Evolutionary conservation across 2,888 invertebrate species (phyloP).

Genomic region (Azorinus chamasolen): DNA sequence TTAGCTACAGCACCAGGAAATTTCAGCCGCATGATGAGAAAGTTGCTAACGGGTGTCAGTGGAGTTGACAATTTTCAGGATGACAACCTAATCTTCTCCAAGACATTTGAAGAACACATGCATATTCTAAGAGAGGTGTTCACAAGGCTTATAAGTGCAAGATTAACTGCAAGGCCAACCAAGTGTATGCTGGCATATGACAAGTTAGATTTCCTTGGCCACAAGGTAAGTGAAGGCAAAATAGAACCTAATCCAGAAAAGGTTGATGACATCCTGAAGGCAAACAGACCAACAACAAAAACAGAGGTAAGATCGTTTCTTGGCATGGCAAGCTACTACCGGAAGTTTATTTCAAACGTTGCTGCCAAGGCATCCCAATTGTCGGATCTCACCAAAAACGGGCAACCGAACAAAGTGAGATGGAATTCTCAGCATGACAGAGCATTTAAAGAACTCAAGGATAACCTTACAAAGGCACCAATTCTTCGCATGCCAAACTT

Average conservation of each 20-base stretch:
- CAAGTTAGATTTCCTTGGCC: conserved; percentile 30
- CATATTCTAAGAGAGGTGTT: conserved; percentile 39
- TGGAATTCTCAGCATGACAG: no score
- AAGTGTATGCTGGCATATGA: conserved; percentile 29
- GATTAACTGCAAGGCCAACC: conserved; percentile 52
- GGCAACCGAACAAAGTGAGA: conserved; percentile 15
- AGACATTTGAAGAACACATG: conserved; percentile 55
- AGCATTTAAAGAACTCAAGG: no score
- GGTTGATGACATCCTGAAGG: conserved; percentile 21
- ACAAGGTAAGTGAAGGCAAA: conserved; percentile 23
- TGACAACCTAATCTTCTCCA: conserved; percentile 48
- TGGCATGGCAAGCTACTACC: conserved; percentile 43
- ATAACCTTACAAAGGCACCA: no score
- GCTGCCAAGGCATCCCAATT: conserved; percentile 45
- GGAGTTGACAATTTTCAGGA: conserved; percentile 54
- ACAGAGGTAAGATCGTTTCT: conserved; percentile 30
- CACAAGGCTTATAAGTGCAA: conserved; percentile 22
- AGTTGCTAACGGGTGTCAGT: conserved; percentile 33
- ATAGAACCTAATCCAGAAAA: conserved; percentile 12
- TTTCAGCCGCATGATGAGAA: conserved; percentile 48
- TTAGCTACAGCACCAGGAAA: conserved; percentile 43
- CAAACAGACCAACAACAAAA: conserved; percentile 20
- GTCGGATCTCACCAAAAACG: conserved; percentile 50
- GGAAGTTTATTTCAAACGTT: conserved; percentile 54
- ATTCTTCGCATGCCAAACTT: no score